These are phyloP conservation scores for Eumacrocentrus americanus DNA, from an alignment of 2,888 invertebrate genomes.

Conservation along the genomic window DNA sequence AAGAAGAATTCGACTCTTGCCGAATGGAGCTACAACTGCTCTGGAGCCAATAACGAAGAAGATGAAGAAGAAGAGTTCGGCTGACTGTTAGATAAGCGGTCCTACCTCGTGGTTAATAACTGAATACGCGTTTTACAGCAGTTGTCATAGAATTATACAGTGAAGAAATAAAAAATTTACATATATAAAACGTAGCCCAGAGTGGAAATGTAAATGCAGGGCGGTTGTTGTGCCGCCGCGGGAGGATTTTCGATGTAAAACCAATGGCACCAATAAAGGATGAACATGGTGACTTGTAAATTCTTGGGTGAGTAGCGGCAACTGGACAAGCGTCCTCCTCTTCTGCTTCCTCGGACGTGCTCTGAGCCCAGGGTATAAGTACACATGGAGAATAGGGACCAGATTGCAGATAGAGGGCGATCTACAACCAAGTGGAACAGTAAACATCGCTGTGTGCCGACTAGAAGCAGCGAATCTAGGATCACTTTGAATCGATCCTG, in stretches of 20 bases:
- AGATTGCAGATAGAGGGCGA: slow-evolving; percentile 31
- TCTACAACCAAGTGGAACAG: slow-evolving; percentile 31
- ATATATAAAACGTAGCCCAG: background rate
- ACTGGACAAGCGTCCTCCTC: slow-evolving; percentile 21
- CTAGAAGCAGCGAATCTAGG: background rate
- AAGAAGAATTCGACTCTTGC: too few relatives aligned
- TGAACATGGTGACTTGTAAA: slow-evolving; percentile 46
- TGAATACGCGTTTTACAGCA: too few relatives aligned
- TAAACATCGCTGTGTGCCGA: slow-evolving; percentile 13
- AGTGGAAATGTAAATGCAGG: slow-evolving; percentile 4
- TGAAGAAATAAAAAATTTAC: too few relatives aligned
- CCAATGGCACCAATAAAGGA: slow-evolving; percentile 46
- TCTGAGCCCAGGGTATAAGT: too few relatives aligned
- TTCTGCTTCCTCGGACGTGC: slow-evolving; percentile 4
- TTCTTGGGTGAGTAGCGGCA: slow-evolving; percentile 42
- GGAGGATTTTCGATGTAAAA: slow-evolving; percentile 40
- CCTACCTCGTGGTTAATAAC: too few relatives aligned
- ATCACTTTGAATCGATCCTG: too few relatives aligned
- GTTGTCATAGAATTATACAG: too few relatives aligned
- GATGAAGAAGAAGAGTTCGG: too few relatives aligned
- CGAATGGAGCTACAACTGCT: too few relatives aligned
- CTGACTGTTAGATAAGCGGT: too few relatives aligned
- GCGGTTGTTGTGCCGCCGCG: background rate
- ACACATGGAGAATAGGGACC: slow-evolving; percentile 17
- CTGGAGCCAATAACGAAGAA: too few relatives aligned